Base-by-base conservation (phyloP, 2,797 vertebrate genomes). In the Enteromius afrohamiltoni region DNA sequence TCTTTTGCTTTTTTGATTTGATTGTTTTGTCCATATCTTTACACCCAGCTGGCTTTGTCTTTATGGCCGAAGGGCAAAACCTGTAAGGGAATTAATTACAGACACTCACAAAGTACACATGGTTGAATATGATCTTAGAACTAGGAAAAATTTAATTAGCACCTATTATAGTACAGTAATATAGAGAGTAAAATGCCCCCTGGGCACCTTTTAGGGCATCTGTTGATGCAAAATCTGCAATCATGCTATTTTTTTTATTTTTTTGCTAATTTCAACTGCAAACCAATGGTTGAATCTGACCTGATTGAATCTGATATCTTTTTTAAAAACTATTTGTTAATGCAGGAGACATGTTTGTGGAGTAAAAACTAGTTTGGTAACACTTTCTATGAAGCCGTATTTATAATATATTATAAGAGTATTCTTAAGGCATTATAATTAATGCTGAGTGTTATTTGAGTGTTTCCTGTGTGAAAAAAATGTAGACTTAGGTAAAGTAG, bases 31-130 rank as follows among this genome's bases (percentile, higher is more conserved):
- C n/a, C 16, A n/a, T 58, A 55, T 80, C 49, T 55, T 70, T 70
- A 55, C n/a, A 26, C n/a, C 13, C 31, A 42, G 8, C n/a, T 55
- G 51, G 51, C 23, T 45, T 67, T 80, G 47, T 42, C 68, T 76
- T 45, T 69, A 55, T 53, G 8, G 49, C 51, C 51, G 79, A 62
- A 34, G 51, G 31, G 49, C 34, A 55, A 55, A 13, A 29, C 23
- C 23, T 85, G 69, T 64, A 45, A 55, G 51, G 45, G 62, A 29
- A 65, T 49, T 68, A 47, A 77, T 77, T 58, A 70, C 69, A 45
- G 37, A 60, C 31, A 75, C 13, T 26, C 47, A 70, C 31, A 45
- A 23, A 70, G 11, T 45, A 8, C 9, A 53, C 19, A 14, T 14
- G 71, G 74, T 42, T 53, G 34, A 58, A 77, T 40, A 23, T 60